Conservation (phyloP, 1,140 invertebrate species). For the Anoplolepis gracilipes region DNA sequence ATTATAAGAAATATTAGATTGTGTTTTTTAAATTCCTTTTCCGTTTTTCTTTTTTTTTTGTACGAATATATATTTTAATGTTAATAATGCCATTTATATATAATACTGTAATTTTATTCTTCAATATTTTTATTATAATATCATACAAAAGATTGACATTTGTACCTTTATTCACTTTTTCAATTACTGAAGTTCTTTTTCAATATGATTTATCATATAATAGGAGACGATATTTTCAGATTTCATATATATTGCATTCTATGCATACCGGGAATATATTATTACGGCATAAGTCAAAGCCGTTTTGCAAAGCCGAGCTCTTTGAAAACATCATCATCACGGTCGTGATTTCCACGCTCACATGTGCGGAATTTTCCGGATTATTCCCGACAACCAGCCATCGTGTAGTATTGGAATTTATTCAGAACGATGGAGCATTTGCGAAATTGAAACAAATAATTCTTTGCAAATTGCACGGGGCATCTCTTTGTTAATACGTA, state of each 20-base stretch:
- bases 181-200: slow-evolving; percentile 28
- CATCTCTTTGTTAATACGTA: slow-evolving; percentile 35
- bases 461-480: slow-evolving; percentile 39
- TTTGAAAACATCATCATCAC: slow-evolving; percentile 60
- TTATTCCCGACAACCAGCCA: slow-evolving; percentile 44
- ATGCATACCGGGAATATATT: slow-evolving; percentile 50
- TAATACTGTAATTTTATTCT: not conserved
- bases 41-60: no score
- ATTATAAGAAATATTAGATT: not conserved
- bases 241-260: slow-evolving; percentile 6
- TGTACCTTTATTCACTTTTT: not conserved
- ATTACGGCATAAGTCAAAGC: slow-evolving; percentile 65
- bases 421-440: slow-evolving; percentile 55
- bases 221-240: not conserved
- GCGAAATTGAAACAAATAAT: slow-evolving; percentile 60
- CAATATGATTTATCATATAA: slow-evolving; percentile 28
- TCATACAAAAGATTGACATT: not conserved
- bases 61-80: not conserved
- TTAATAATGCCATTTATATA: not conserved
- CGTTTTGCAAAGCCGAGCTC: slow-evolving; percentile 57
- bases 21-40: no score
- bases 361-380: slow-evolving; percentile 46
- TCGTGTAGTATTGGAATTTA: slow-evolving; percentile 15
- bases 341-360: slow-evolving; percentile 28
- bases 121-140: not conserved